Conservation (phyloP, 2,113 vertebrate species). For the Leptobrachium ailaonicum region DNA sequence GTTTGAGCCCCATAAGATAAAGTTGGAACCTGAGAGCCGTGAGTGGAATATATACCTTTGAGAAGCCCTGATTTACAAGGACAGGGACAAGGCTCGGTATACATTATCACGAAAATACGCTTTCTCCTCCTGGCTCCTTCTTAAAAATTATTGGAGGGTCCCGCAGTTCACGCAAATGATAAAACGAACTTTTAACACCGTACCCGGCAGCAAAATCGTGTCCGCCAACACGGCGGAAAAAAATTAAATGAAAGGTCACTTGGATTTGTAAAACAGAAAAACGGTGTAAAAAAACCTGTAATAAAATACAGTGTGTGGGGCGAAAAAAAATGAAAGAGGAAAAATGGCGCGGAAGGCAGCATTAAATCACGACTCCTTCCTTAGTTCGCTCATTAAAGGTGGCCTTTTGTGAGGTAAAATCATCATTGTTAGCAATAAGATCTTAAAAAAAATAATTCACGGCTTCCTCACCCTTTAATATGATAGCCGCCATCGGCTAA, state of each 20-base stretch:
- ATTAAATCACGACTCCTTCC: constrained; percentile 86
- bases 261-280: constrained; percentile 81
- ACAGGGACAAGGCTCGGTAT: too few species aligned
- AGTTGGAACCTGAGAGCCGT: too few species aligned
- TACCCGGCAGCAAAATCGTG: constrained; percentile 76
- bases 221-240: constrained; percentile 47
- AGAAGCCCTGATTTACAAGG: too few species aligned
- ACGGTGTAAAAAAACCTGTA: constrained; percentile 80
- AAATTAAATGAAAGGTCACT: constrained; percentile 69
- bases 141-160: neutral
- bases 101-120: too few species aligned
- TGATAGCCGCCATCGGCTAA: constrained; percentile 85
- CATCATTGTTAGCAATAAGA: constrained; percentile 88
- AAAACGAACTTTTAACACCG: constrained; percentile 72
- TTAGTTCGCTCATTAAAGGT: constrained; percentile 85
- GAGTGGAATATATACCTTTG: too few species aligned
- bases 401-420: constrained; percentile 89
- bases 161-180: constrained; percentile 62
- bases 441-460: constrained; percentile 91
- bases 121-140: too few species aligned
- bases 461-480: constrained; percentile 87
- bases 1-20: too few species aligned
- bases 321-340: constrained; percentile 64
- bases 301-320: constrained; percentile 77
- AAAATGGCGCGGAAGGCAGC: constrained; percentile 68